Conservation (phyloP, 2,888 invertebrate species). For the Smittia sp. region DNA sequence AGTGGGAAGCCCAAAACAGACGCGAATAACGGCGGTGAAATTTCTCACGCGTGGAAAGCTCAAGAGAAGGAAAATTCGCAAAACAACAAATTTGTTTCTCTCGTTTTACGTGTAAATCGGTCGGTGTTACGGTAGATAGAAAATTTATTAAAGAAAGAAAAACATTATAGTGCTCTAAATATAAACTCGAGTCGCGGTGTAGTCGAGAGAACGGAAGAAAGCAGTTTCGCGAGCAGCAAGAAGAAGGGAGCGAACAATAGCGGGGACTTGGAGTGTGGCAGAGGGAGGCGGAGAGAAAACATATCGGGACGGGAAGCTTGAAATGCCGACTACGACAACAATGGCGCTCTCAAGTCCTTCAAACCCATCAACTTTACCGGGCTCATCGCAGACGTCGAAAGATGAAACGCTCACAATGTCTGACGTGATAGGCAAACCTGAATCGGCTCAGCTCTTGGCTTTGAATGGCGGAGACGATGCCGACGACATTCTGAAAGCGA, state of each 20-base stretch:
- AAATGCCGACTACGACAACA: constrained; percentile 38
- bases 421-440: neutral
- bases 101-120: neutral
- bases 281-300: neutral
- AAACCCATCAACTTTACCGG: constrained; percentile 4
- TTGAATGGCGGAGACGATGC: neutral
- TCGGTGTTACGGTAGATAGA: constrained; percentile 15
- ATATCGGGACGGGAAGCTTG: neutral
- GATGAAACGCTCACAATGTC: constrained; percentile 13
- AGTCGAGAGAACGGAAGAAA: neutral
- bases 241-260: neutral
- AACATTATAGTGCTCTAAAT: constrained; percentile 5
- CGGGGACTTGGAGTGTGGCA: neutral
- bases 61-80: neutral
- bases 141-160: constrained; percentile 18
- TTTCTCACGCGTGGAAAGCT: neutral
- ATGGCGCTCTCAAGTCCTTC: constrained; percentile 33
- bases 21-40: neutral
- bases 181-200: constrained; percentile 2
- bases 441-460: constrained; percentile 13
- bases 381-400: constrained; percentile 12
- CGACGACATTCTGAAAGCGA: constrained; percentile 29
- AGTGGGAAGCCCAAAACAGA: neutral
- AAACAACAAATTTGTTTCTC: neutral
- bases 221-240: neutral